Percentiles rank a stretch among this genome's conserved stretches.
Evolutionary conservation across 2,797 vertebrate species (phyloP).

Genomic region (Dallia pectoralis): DNA sequence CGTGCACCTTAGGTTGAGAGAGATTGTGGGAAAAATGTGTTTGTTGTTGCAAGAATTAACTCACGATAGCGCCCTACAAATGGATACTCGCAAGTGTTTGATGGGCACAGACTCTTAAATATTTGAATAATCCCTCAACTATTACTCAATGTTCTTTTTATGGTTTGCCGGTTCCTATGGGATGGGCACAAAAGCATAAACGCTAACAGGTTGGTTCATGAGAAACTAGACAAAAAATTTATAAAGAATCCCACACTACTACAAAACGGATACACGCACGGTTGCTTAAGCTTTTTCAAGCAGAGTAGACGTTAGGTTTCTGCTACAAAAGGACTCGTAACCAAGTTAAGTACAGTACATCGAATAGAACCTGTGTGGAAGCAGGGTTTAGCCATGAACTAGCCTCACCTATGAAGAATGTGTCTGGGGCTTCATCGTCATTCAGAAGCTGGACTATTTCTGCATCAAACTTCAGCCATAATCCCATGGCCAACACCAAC

Average conservation of each 20-base stretch:
- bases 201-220: not conserved
- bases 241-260: not conserved
- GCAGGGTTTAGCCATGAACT: not conserved
- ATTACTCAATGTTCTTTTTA: not conserved
- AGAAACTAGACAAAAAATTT: not conserved
- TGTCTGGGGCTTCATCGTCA: constrained; percentile 75
- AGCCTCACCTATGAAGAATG: constrained; percentile 89
- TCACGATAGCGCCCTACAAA: not conserved
- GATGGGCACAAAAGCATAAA: not conserved
- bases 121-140: not conserved
- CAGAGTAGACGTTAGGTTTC: not conserved
- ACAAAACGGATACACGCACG: not conserved
- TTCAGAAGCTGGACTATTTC: constrained; percentile 70
- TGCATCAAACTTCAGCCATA: constrained; percentile 90
- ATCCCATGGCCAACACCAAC: constrained; percentile 86
- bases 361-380: not conserved
- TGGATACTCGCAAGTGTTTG: not conserved
- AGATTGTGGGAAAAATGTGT: not conserved
- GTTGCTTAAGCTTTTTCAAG: not conserved
- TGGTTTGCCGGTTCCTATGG: not conserved
- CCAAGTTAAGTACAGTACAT: not conserved
- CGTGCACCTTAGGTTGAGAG: not conserved
- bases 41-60: not conserved
- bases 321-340: not conserved
- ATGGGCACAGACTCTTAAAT: not conserved